A percentile compares a stretch with the other conserved stretches of the same genome.
phyloP scores from a whole-genome alignment of 2,797 vertebrate species.

The Oreortyx pictus region DNA sequence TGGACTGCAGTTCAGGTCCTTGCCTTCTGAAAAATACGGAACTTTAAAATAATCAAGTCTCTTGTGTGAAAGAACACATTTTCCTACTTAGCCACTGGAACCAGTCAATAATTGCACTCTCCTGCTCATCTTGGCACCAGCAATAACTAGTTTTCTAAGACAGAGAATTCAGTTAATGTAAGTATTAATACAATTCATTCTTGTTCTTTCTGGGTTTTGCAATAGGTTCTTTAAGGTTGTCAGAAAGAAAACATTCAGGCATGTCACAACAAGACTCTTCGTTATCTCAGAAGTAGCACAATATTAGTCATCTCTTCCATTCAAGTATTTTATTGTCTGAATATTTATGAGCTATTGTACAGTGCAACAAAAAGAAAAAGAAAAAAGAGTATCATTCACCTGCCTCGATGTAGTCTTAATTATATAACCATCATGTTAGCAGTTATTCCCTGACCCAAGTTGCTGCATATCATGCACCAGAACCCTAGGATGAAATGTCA shows the following conservation, averaged over 20 bases:
- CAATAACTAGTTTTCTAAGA: neutral
- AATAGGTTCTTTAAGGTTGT: neutral
- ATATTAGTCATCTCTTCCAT: neutral
- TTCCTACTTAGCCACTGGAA: neutral
- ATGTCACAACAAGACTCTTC: neutral
- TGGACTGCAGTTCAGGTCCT: neutral
- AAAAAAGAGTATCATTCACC: neutral
- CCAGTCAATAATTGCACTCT: neutral
- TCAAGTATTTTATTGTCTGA: slow-evolving; percentile 25
- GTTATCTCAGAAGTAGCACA: neutral
- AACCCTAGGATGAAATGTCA: neutral
- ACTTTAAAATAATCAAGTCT: neutral
- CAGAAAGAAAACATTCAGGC: neutral
- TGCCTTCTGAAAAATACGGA: neutral
- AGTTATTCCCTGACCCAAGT: neutral
- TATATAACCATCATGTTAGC: neutral
- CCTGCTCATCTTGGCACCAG: neutral
- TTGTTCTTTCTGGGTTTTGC: slow-evolving; percentile 14
- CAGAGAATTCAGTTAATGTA: neutral
- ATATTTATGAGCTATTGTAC: neutral
- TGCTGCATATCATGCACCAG: neutral
- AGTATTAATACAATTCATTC: neutral
- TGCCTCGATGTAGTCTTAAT: slow-evolving; percentile 1
- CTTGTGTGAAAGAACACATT: neutral
- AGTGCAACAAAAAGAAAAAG: slow-evolving; percentile 11